A percentile compares a stretch with the other conserved stretches of the same genome.
These are phyloP conservation scores for Bucorvus abyssinicus DNA, from an alignment of 2,797 vertebrate genomes.

Conservation along the genomic window DNA sequence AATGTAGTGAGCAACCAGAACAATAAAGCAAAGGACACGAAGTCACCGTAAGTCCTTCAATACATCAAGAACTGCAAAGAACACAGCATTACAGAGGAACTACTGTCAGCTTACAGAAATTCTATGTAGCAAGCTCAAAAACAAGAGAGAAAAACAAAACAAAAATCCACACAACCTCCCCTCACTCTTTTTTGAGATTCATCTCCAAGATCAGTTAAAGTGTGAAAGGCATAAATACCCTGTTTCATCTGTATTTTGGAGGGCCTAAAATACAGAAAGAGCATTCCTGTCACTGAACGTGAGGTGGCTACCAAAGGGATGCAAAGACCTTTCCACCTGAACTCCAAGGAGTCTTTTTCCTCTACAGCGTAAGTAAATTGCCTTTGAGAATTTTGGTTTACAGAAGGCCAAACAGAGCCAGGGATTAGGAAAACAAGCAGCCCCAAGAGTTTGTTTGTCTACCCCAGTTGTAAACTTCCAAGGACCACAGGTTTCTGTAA, in stretches of 20 bases:
- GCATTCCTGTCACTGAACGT: background rate
- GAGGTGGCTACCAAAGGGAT: background rate
- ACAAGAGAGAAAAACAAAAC: fast-evolving
- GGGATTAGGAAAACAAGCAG: background rate
- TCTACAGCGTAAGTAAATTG: background rate
- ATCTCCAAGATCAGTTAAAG: background rate
- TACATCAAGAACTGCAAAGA: background rate
- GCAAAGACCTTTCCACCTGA: background rate
- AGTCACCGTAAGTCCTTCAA: background rate
- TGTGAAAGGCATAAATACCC: background rate
- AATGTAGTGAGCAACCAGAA: background rate
- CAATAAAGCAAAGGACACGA: background rate
- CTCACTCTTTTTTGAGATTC: background rate
- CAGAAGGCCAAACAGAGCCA: background rate
- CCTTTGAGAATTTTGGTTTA: background rate
- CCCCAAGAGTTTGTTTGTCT: background rate
- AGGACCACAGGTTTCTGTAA: background rate
- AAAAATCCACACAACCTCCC: background rate
- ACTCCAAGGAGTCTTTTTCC: background rate
- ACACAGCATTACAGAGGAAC: background rate
- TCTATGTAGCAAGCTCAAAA: background rate
- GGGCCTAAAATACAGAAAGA: background rate
- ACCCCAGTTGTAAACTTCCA: background rate
- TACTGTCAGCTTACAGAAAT: background rate
- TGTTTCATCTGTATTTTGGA: background rate